Evolutionary conservation across 2,888 invertebrate species (phyloP).

Genomic region (Octonoba sinensis): DNA sequence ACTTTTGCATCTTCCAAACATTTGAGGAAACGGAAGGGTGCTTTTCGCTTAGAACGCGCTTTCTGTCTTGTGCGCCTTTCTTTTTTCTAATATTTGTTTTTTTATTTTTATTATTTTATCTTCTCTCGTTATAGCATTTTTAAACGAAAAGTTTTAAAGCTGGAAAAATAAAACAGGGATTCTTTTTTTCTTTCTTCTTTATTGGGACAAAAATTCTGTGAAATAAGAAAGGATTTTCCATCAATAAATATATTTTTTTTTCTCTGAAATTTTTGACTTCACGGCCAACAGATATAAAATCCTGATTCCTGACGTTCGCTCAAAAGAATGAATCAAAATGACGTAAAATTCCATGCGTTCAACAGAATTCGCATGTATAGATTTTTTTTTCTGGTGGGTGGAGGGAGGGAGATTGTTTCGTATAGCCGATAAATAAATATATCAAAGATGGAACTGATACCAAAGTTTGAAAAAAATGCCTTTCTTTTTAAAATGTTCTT

Average conservation of each 20-base stretch:
- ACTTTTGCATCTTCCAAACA: conserved; percentile 58
- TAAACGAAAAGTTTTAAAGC: conserved; percentile 52
- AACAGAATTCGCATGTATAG: no score
- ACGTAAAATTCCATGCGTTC: background rate
- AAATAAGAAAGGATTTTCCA: conserved; percentile 44
- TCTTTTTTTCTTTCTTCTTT: conserved; percentile 11
- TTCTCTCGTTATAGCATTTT: conserved; percentile 47
- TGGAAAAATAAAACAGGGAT: conserved; percentile 29
- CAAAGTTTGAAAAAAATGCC: no score
- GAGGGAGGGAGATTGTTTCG: no score
- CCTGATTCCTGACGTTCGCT: conserved; percentile 33
- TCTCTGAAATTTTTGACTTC: conserved; percentile 15
- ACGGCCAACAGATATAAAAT: conserved; percentile 41
- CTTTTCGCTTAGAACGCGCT: conserved; percentile 50
- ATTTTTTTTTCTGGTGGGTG: no score
- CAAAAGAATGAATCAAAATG: conserved; percentile 1
- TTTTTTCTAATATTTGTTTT: conserved; percentile 12
- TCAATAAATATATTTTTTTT: conserved; percentile 20
- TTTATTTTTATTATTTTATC: conserved; percentile 16
- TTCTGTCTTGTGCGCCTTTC: conserved; percentile 17
- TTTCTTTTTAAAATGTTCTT: no score
- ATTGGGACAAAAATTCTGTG: conserved; percentile 19
- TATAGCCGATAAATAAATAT: no score
- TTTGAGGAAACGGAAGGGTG: conserved; percentile 49
- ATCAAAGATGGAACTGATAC: no score